phyloP scores from a whole-genome alignment of 1,140 invertebrate genomes.

The Drosophila seguyi region DNA sequence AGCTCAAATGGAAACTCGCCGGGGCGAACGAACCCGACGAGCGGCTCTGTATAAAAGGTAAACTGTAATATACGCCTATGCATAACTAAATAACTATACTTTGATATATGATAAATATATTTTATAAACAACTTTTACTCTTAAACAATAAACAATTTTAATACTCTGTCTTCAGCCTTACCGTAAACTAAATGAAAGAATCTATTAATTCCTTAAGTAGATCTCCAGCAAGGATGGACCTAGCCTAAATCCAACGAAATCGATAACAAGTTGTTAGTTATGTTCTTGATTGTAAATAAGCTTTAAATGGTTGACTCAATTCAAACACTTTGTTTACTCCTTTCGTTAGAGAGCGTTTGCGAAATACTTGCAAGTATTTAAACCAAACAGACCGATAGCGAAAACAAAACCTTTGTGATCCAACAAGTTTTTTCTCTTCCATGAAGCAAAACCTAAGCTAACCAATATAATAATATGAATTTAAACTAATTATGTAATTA shows the following conservation, averaged over 20 bases:
- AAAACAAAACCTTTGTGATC: slow-evolving; percentile 80
- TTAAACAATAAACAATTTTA: slow-evolving; percentile 75
- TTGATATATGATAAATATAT: slow-evolving; percentile 82
- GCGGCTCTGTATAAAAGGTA: slow-evolving; percentile 64
- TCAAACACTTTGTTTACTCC: slow-evolving; percentile 55
- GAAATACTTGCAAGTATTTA: slow-evolving; percentile 10
- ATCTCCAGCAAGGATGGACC: slow-evolving; percentile 33
- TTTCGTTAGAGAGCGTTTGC: slow-evolving; percentile 57
- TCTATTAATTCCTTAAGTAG: slow-evolving; percentile 46
- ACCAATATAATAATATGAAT: slow-evolving; percentile 67
- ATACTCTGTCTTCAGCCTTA: slow-evolving; percentile 83
- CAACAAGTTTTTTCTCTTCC: slow-evolving; percentile 84
- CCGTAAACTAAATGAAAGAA: slow-evolving; percentile 46
- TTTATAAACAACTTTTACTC: slow-evolving; percentile 83
- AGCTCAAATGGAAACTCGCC: slow-evolving; percentile 53
- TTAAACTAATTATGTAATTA: slow-evolving; percentile 70
- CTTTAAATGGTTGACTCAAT: slow-evolving; percentile 70
- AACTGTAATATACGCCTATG: slow-evolving; percentile 73
- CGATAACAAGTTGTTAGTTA: slow-evolving; percentile 67
- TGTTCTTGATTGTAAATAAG: slow-evolving; percentile 76
- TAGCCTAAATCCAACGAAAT: slow-evolving; percentile 57
- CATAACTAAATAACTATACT: slow-evolving; percentile 71
- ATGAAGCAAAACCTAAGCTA: slow-evolving; percentile 68
- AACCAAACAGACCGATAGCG: slow-evolving; percentile 15
- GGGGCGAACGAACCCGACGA: background rate